Evolutionary conservation across 2,797 vertebrate genomes (phyloP).

Genomic region (Anguilla megastoma): DNA sequence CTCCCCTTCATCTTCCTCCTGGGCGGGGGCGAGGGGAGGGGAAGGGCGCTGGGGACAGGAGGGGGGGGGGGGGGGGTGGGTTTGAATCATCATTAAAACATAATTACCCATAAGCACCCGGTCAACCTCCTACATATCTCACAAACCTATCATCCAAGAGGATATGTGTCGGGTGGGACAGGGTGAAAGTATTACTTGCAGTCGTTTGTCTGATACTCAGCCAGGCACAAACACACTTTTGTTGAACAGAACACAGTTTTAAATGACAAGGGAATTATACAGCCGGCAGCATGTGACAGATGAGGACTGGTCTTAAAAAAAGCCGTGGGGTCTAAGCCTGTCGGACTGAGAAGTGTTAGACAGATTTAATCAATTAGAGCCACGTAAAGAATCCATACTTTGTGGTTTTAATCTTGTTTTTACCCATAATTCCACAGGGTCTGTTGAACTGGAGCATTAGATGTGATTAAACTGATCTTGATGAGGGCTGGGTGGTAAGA

Average conservation of each 20-base stretch:
- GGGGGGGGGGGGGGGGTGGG: conserved; percentile 28
- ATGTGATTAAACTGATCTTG: not conserved
- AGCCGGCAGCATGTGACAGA: not conserved
- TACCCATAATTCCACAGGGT: not conserved
- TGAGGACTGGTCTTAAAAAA: not conserved
- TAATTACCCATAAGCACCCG: not conserved
- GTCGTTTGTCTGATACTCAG: conserved; percentile 29
- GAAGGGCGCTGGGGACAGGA: conserved; percentile 72
- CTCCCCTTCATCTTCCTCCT: conserved; percentile 81
- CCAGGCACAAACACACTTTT: not conserved
- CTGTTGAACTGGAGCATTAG: not conserved
- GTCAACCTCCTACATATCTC: not conserved
- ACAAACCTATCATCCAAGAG: not conserved
- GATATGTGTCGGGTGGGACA: not conserved
- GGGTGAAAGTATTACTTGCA: not conserved
- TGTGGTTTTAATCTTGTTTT: not conserved
- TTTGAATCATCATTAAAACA: conserved; percentile 22
- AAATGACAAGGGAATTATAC: not conserved
- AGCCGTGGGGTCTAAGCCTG: not conserved
- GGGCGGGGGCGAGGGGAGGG: conserved; percentile 73
- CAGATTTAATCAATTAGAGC: not conserved
- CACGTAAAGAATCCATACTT: not conserved
- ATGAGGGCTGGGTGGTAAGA: not conserved
- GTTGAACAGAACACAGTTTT: not conserved
- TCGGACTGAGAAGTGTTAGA: not conserved